Base-by-base conservation (phyloP, 2,797 vertebrate species). In the Glossophaga mutica region DNA sequence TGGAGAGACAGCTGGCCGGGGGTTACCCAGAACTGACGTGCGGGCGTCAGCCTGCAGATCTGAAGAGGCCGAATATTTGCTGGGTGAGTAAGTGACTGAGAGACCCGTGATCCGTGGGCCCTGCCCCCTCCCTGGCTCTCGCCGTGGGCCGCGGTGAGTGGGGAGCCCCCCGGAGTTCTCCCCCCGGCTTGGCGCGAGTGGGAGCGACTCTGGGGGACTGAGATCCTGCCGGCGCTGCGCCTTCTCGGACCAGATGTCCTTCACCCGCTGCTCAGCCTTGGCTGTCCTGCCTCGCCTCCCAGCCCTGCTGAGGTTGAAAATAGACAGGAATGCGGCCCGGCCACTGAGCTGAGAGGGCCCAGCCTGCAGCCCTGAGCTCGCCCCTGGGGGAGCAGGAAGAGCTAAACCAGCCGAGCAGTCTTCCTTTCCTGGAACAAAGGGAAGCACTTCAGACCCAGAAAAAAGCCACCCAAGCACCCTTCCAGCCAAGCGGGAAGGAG, bases 311-410 rank as follows among this genome's bases (percentile, higher is more conserved):
- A 9, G 32, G 91, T 73, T 86, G 88, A 91, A 94, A 87, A 91
- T 46, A 94, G 83, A 62, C 74, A 3, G 91, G 86, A 94, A 84
- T 50, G 95, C 3, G 2, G 95, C 91, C 86, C 9, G 8, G 93
- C 90, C 11, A 14, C 95, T 55, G 57, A 39, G 81, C 67, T 24
- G 84, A 18, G n/a, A 26, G 0, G 37, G 86, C 87, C 70, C 57
- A 19, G 78, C 70, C 26, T 32, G 62, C 46, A 83, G 15, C 55
- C 71, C 62, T 22, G 42, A 87, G 67, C 50, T 24, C 50, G 55
- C 37, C 67, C 94, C 83, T 71, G 14, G 0, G 88, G 78, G 67
- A 73, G 52, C n/a, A 77, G 68, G 24, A 44, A 5, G 3, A 29
- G 9, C 32, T 67, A 22, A 8, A 44, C 67, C 85, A 39, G 24